Base-by-base conservation (phyloP, 2,888 invertebrate genomes). In the Druceiella hillmani region DNA sequence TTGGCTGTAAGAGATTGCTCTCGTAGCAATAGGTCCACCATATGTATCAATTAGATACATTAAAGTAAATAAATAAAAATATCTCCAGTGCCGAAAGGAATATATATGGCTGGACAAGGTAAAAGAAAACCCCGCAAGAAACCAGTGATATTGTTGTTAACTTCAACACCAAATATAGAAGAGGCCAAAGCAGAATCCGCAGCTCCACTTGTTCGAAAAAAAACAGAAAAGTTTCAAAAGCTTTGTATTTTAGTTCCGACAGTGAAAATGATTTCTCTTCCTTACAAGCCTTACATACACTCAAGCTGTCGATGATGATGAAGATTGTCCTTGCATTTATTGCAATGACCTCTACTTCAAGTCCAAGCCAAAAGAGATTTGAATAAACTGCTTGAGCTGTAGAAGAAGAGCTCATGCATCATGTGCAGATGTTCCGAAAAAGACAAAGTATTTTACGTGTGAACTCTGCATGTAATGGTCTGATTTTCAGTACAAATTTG, bases 121-220 rank as follows among this genome's bases (percentile, higher is more conserved):
- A 20, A 20, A 20, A 20, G 22, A 20, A 20, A 20, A 20, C 22
- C 22, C 6, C 22, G 22, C 22, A 20, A 28, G 28, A 28, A 6
- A 28, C 6, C 28, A 28, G n/a, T 10, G 10, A 10, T 28, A 12
- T 28, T 28, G 12, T n/a, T 28, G 6, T 28, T 28, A 28, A 28
- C 28, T 28, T 28, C 10, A 11, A 28, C 28, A 7, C 10, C 12
- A 12, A 28, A 28, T 28, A 28, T 28, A 12, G 6, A 28, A 28
- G 28, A 28, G 28, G 28, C 12, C n/a, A 28, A 28, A 28, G 28
- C 28, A 28, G n/a, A 28, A 28, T 28, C 28, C 12, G 28, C 28
- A 7, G 7, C 28, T 28, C 22, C 6, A 6, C 6, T 20, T 6
- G 6, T 20, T 9, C 22, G 9, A 20, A 20, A 9, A 20, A 20